phyloP scores from a whole-genome alignment of 1,140 invertebrate genomes.

The Neodiprion lecontei region DNA sequence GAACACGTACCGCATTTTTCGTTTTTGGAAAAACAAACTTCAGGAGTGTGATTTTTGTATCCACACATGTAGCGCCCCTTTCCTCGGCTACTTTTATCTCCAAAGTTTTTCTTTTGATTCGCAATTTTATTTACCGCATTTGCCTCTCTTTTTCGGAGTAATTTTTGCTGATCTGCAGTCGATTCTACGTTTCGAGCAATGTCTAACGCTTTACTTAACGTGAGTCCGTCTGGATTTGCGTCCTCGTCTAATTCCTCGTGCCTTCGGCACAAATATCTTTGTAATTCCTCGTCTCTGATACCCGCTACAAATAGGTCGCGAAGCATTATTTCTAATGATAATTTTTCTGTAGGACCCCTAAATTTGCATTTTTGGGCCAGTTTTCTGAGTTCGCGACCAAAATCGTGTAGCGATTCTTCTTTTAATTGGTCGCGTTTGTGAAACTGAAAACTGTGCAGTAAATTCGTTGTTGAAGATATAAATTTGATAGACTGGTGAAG shows the following conservation, averaged over 20 bases:
- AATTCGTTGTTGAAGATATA: not conserved
- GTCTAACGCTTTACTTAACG: constrained; percentile 4
- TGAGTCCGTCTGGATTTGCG: constrained; percentile 5
- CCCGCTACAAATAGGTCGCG: constrained; percentile 15
- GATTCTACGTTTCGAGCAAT: not conserved
- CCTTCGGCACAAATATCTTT: constrained; percentile 13
- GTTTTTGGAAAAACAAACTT: constrained; percentile 1
- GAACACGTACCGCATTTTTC: not conserved
- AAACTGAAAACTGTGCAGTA: not conserved
- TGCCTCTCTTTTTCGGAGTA: not conserved
- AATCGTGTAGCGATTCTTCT: constrained; percentile 12
- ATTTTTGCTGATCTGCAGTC: constrained; percentile 8
- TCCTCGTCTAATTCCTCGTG: not conserved
- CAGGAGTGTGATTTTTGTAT: not conserved
- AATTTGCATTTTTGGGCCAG: constrained; percentile 15
- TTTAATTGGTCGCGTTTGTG: constrained; percentile 7
- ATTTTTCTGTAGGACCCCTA: not conserved
- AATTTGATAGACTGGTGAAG: too few species aligned
- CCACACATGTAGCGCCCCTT: not conserved
- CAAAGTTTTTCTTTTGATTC: not conserved
- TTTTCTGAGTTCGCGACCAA: constrained; percentile 7
- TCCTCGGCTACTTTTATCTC: not conserved
- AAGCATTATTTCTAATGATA: constrained; percentile 12
- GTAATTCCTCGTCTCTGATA: constrained; percentile 8
- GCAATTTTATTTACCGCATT: not conserved